Base-by-base conservation (phyloP, 1,140 invertebrate species). In the Neomicropteryx cornuta region DNA sequence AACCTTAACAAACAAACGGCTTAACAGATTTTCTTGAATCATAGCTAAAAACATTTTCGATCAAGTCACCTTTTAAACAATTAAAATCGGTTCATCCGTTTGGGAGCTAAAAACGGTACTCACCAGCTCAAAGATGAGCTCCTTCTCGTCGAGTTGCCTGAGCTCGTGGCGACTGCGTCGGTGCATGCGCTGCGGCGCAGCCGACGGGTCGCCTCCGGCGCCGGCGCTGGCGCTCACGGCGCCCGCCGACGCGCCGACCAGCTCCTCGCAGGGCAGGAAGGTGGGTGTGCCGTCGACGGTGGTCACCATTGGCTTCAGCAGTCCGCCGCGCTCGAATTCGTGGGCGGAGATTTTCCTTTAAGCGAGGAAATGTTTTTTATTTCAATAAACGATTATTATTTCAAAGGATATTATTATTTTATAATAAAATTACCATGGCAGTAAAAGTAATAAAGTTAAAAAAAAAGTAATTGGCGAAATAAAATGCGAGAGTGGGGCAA, bases 101-200 rank as follows among this genome's bases (percentile, higher is more conserved):
- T 24, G 36, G 28, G 23, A n/a, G 13, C 22, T 27, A 45, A 36
- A 45, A 46, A 43, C 34, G 44, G 40, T 47, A 55, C 69, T 72
- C 53, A 93, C 91, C 71, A 96, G 63, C 66, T 96, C 91, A 61
- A 95, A 94, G 56, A 97, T 92, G 32, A 96, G 75, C 66, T 96
- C 88, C 56, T 88, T 89, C 56, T 96, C 91, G 51, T 95, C 89
- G 39, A 96, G 64, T 31, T 87, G 81, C 50, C 84, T 75, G 2
- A 95, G 73, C 56, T 94, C 88, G 50, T 84, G 81, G 33, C 88
- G 66, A 1, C 81, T 84, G 42, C 82, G 66, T 13, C 84, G 68
- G 46, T 84, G 81, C 16, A 80, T 74, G 29, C 79, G 59, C 17
- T 68, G 66, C 1, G 72, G 64, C 4, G 64, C 69, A 35, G 52